Evolutionary conservation across 2,113 vertebrate genomes (phyloP).

Genomic region (Sylvilagus bachmani): DNA sequence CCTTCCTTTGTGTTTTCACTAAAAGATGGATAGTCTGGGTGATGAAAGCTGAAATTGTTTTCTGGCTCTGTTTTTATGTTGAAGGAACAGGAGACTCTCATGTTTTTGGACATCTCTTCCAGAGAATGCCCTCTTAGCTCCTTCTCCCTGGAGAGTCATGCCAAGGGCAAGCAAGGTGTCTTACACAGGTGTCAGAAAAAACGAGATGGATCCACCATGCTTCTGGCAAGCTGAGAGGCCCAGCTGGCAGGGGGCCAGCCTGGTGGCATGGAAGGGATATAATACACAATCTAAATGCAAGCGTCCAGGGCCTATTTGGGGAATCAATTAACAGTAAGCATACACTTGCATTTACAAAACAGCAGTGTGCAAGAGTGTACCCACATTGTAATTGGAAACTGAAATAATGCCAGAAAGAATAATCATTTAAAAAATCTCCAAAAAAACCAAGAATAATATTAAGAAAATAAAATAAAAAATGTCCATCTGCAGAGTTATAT

Average conservation of each 20-base stretch:
- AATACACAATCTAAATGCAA: conserved; percentile 84
- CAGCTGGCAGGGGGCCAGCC: conserved; percentile 83
- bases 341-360: conserved; percentile 88
- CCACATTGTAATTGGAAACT: conserved; percentile 88
- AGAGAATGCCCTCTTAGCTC: neutral
- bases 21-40: neutral
- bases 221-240: conserved; percentile 67
- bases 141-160: conserved; percentile 46
- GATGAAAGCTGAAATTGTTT: neutral
- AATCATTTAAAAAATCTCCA: conserved; percentile 85
- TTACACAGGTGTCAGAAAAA: conserved; percentile 62
- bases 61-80: conserved; percentile 2
- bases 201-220: conserved; percentile 55
- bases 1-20: conserved; percentile 26
- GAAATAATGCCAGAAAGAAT: conserved; percentile 88
- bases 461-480: conserved; percentile 87
- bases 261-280: conserved; percentile 83
- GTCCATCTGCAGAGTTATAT: conserved; percentile 85
- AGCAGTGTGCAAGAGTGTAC: conserved; percentile 82
- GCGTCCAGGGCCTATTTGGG: conserved; percentile 83
- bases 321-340: conserved; percentile 88
- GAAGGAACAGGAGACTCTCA: neutral
- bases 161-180: conserved; percentile 36
- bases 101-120: conserved; percentile 29
- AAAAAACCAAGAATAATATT: conserved; percentile 89